These are phyloP conservation scores for Chrosomus eos DNA, from an alignment of 2,797 vertebrate genomes.

Conservation along the genomic window DNA sequence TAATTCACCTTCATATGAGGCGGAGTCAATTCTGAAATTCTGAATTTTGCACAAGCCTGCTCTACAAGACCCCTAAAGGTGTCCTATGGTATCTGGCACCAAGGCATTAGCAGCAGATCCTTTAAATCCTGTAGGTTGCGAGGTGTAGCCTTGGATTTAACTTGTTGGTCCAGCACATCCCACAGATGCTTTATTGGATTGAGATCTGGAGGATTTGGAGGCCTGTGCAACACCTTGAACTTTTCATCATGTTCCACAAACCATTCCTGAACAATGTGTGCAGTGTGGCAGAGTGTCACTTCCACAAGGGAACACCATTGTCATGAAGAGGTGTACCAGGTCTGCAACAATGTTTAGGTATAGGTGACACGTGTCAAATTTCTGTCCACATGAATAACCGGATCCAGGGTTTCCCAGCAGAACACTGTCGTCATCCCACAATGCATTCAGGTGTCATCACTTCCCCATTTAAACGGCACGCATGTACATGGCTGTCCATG, in stretches of 20 bases:
- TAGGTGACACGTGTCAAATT: neutral
- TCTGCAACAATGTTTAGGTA: neutral
- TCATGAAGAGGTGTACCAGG: neutral
- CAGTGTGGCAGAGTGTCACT: neutral
- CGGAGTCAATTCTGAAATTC: too few relatives aligned
- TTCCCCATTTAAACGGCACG: neutral
- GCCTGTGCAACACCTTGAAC: neutral
- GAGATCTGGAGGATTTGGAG: neutral
- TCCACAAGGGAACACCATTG: neutral
- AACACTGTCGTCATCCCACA: neutral
- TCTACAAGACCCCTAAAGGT: neutral
- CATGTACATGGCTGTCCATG: neutral
- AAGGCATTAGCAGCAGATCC: neutral
- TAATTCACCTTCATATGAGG: too few relatives aligned
- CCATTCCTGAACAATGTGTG: neutral
- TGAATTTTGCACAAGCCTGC: too few relatives aligned
- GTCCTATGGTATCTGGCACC: neutral
- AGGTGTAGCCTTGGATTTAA: neutral
- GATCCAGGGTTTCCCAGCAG: too few relatives aligned
- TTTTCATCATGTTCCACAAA: neutral
- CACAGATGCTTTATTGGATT: neutral
- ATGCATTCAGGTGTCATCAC: neutral
- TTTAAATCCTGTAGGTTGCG: neutral
- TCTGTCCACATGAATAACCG: neutral
- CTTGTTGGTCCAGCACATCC: neutral